phyloP scores from a whole-genome alignment of 2,888 invertebrate genomes.

The Crocallis elinguaria region DNA sequence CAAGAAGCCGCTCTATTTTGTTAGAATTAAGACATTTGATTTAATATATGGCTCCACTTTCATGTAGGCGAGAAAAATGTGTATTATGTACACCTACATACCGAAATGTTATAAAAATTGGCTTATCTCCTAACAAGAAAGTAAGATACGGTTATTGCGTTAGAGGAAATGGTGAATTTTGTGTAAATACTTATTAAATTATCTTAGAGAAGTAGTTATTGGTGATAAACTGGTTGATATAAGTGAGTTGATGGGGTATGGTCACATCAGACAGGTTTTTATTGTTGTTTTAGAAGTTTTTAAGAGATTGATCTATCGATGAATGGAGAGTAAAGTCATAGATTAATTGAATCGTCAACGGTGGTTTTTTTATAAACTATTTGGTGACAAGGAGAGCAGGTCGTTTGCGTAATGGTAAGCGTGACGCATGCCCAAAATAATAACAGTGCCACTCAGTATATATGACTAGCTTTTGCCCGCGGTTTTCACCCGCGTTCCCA shows the following conservation, averaged over 20 bases:
- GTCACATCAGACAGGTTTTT: not conserved
- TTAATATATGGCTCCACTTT: slow-evolving; percentile 39
- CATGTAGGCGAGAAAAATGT: slow-evolving; percentile 37
- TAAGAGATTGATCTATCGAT: too few relatives aligned
- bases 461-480: too few relatives aligned
- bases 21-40: slow-evolving; percentile 51
- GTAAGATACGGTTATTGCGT: slow-evolving; percentile 12
- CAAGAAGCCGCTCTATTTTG: slow-evolving; percentile 35
- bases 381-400: too few relatives aligned
- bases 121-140: slow-evolving; percentile 47
- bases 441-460: too few relatives aligned
- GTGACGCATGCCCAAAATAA: too few relatives aligned
- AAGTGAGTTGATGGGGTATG: not conserved
- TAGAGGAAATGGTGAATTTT: slow-evolving; percentile 29
- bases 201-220: not conserved
- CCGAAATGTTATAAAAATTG: slow-evolving; percentile 42
- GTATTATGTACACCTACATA: slow-evolving; percentile 40
- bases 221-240: slow-evolving; percentile 2
- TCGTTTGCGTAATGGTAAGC: too few relatives aligned
- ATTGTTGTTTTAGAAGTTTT: not conserved
- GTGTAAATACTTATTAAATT: slow-evolving; percentile 20
- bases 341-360: too few relatives aligned
- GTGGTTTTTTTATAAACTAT: too few relatives aligned
- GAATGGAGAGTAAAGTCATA: too few relatives aligned
- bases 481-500: too few relatives aligned